These are phyloP conservation scores for Anaspis maculata DNA, from an alignment of 2,888 invertebrate species.

Conservation along the genomic window DNA sequence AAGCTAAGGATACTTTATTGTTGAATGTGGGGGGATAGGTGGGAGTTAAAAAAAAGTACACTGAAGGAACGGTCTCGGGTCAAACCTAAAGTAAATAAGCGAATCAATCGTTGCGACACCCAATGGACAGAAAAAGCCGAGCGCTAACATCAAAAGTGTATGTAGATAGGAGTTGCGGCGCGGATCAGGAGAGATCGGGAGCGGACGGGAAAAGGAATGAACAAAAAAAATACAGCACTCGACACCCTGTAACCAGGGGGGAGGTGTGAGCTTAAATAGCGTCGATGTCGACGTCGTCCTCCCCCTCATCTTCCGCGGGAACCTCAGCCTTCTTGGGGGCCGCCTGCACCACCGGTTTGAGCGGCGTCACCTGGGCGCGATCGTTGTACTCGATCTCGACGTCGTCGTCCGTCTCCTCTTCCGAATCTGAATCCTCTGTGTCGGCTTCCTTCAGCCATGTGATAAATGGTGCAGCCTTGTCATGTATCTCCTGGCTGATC, in stretches of 20 bases:
- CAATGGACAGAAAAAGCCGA: too few species aligned
- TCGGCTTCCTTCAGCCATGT: slow-evolving; percentile 97
- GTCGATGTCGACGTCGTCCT: slow-evolving; percentile 84
- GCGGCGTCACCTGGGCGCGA: slow-evolving; percentile 67
- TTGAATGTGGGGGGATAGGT: too few species aligned
- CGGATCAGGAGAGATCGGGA: too few species aligned
- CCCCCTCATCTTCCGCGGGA: slow-evolving; percentile 64
- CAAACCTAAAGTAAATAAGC: too few species aligned
- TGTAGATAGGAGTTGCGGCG: too few species aligned
- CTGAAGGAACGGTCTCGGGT: too few species aligned
- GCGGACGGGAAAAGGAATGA: too few species aligned
- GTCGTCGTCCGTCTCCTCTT: slow-evolving; percentile 60
- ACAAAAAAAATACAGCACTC: slow-evolving; percentile 8
- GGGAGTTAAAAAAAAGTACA: too few species aligned
- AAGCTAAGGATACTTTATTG: too few species aligned
- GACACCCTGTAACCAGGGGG: slow-evolving; percentile 13
- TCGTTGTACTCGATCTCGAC: slow-evolving; percentile 84
- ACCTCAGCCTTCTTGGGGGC: slow-evolving; percentile 40
- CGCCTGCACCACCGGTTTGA: slow-evolving; percentile 48
- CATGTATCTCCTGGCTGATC: slow-evolving; percentile 83
- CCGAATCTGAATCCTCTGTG: slow-evolving; percentile 77
- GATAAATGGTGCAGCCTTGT: slow-evolving; percentile 86
- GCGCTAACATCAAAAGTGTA: too few species aligned
- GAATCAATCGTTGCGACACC: too few species aligned
- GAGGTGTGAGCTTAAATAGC: slow-evolving; percentile 59